These are phyloP conservation scores for Hyperoodon ampullatus DNA, from an alignment of 2,113 vertebrate species.

Conservation along the genomic window DNA sequence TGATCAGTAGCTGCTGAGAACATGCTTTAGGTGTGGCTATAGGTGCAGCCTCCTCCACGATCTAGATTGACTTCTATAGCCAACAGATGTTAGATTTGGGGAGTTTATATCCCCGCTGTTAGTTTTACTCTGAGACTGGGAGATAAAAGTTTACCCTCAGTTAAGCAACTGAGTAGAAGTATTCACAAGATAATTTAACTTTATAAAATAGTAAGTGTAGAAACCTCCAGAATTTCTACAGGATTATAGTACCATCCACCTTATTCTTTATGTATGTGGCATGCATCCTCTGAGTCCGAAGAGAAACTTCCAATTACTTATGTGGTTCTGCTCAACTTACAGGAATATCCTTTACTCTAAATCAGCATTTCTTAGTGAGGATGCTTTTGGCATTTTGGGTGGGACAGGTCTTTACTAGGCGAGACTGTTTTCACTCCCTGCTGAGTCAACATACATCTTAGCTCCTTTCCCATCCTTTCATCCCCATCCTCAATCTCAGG, in stretches of 20 bases:
- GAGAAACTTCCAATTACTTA: not conserved
- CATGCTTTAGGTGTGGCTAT: not conserved
- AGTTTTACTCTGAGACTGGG: not conserved
- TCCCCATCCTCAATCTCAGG: not conserved
- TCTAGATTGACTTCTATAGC: not conserved
- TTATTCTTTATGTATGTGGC: not conserved
- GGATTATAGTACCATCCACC: not conserved
- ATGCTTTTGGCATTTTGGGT: not conserved
- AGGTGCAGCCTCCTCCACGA: not conserved
- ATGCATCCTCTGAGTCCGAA: not conserved
- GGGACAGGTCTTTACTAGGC: not conserved
- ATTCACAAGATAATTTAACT: conserved; percentile 21
- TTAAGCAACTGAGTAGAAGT: conserved; percentile 23
- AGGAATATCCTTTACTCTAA: not conserved
- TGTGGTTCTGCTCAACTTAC: not conserved
- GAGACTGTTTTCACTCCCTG: not conserved
- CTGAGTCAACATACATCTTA: not conserved
- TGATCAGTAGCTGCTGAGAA: not conserved
- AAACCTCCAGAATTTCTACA: conserved; percentile 1
- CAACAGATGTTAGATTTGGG: not conserved
- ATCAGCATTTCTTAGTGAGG: not conserved
- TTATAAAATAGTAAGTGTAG: conserved; percentile 12
- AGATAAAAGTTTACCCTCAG: conserved; percentile 31
- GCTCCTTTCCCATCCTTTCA: not conserved
- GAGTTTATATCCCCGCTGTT: not conserved